These are phyloP conservation scores for Synanceia verrucosa DNA, from an alignment of 2,797 vertebrate genomes.

Conservation along the genomic window DNA sequence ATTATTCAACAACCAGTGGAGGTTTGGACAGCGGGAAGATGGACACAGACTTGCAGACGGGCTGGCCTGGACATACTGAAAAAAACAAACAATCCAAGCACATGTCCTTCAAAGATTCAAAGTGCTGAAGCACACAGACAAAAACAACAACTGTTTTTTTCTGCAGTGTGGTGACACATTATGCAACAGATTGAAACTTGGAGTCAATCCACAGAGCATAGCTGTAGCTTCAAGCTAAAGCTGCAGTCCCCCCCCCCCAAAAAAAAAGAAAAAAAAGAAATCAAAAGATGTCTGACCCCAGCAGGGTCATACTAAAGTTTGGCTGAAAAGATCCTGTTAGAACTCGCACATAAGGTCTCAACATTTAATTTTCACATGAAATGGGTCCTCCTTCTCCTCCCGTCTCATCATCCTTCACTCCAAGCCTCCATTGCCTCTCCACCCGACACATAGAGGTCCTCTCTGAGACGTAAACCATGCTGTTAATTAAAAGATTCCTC, in stretches of 20 bases:
- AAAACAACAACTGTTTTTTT: constrained; percentile 46
- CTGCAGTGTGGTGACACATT: constrained; percentile 45
- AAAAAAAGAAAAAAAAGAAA: no score
- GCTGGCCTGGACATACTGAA: constrained; percentile 11
- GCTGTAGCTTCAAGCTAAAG: constrained; percentile 3
- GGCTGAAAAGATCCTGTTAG: constrained; percentile 53
- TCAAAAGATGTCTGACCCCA: constrained; percentile 43
- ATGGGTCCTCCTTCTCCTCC: constrained; percentile 45
- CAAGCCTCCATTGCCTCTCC: not conserved
- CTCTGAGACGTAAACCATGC: constrained; percentile 64
- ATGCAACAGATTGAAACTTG: constrained; percentile 70
- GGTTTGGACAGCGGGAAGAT: constrained; percentile 44
- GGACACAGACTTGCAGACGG: constrained; percentile 54
- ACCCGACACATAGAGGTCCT: constrained; percentile 53
- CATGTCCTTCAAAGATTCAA: constrained; percentile 53
- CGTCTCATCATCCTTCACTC: constrained; percentile 44
- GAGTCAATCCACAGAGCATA: constrained; percentile 34
- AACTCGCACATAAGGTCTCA: constrained; percentile 47
- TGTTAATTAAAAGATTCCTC: constrained; percentile 80
- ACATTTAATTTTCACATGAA: constrained; percentile 61
- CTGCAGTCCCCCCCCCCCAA: constrained; percentile 6
- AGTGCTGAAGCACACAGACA: constrained; percentile 37
- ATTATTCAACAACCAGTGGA: constrained; percentile 71
- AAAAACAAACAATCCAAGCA: constrained; percentile 17
- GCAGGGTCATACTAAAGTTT: constrained; percentile 50